Conservation (phyloP, 2,797 vertebrate species). For the Leptoclinus maculatus region DNA sequence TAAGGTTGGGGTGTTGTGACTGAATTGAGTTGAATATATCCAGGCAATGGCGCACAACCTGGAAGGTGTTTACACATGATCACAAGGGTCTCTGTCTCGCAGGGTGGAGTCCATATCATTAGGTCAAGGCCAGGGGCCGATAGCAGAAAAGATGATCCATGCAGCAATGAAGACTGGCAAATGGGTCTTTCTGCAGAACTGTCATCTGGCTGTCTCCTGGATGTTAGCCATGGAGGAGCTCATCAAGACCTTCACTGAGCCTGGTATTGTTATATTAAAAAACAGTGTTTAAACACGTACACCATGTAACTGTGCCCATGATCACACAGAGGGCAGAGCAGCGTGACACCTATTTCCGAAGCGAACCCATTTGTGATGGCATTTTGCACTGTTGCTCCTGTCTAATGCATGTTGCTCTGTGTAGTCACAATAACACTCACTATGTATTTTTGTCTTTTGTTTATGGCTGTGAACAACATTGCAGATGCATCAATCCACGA, state of each 20-base stretch:
- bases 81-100: slow-evolving; percentile 23
- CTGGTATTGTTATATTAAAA: slow-evolving; percentile 56
- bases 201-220: slow-evolving; percentile 90
- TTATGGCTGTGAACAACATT: slow-evolving; percentile 18
- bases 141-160: slow-evolving; percentile 88
- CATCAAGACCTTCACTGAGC: slow-evolving; percentile 88
- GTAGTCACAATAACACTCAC: not conserved
- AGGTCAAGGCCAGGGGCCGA: slow-evolving; percentile 89
- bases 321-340: not conserved
- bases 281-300: not conserved
- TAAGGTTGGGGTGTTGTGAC: no score
- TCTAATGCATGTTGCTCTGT: not conserved
- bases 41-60: not conserved
- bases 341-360: not conserved
- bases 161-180: slow-evolving; percentile 84
- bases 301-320: not conserved
- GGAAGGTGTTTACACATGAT: not conserved
- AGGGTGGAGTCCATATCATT: slow-evolving; percentile 89
- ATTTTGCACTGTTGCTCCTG: not conserved
- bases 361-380: not conserved
- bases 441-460: not conserved
- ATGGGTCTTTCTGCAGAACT: slow-evolving; percentile 91
- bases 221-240: slow-evolving; percentile 91
- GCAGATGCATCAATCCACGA: slow-evolving; percentile 83
- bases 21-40: not conserved